A percentile compares a stretch with the other conserved stretches of the same genome.
These are phyloP conservation scores for Petrosia ficiformis DNA, from an alignment of 37 sponge, comb jelly and placozoan genomes.

Conservation along the genomic window DNA sequence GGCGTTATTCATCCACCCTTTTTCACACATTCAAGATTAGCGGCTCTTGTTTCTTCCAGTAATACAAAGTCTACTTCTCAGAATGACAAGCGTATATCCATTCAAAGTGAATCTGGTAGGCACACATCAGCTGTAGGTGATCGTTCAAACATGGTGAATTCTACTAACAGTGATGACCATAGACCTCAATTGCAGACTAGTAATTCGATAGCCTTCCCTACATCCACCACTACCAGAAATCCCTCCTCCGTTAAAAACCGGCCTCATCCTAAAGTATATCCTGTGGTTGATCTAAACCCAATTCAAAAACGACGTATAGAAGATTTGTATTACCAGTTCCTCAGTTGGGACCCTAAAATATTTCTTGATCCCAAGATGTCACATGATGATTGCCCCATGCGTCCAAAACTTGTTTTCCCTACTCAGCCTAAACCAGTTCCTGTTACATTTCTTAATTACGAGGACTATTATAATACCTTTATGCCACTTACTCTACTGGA, in stretches of 20 bases:
- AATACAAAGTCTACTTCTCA: neutral
- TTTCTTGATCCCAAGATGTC: conserved; percentile 17
- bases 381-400: conserved; percentile 1
- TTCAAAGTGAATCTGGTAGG: too few relatives aligned
- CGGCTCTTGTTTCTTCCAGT: neutral
- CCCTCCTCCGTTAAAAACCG: too few relatives aligned
- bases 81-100: too few relatives aligned
- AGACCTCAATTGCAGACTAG: too few relatives aligned
- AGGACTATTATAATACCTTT: conserved; percentile 31
- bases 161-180: too few relatives aligned
- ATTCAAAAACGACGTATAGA: too few relatives aligned
- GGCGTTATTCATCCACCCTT: neutral
- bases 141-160: too few relatives aligned
- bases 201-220: too few relatives aligned
- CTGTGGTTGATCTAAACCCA: too few relatives aligned
- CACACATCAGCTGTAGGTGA: too few relatives aligned
- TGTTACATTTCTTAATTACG: conserved; percentile 16
- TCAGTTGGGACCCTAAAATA: conserved; percentile 27
- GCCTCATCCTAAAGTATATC: too few relatives aligned
- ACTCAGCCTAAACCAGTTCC: conserved; percentile 19
- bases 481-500: conserved; percentile 39
- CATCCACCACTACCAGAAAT: too few relatives aligned
- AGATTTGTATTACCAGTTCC: conserved; percentile 7
- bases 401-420: neutral
- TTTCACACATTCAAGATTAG: neutral